These are phyloP conservation scores for Ametastegia equiseti DNA, from an alignment of 2,888 invertebrate genomes.

Conservation along the genomic window DNA sequence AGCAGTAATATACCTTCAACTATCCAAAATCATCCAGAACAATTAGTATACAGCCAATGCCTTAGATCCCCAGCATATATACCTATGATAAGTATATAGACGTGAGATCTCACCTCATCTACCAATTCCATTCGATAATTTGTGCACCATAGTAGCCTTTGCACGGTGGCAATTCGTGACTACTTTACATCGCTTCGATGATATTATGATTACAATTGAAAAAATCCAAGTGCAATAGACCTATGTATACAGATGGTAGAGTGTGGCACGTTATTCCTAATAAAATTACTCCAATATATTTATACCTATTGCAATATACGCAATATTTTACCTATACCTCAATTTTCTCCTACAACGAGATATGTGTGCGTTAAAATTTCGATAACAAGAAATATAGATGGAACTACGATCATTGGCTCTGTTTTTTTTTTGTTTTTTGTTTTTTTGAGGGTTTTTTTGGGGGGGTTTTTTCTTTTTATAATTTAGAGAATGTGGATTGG, in stretches of 20 bases:
- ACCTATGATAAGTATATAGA: too few species aligned
- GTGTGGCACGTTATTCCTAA: conserved; percentile 4
- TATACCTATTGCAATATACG: too few species aligned
- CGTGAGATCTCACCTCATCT: conserved; percentile 4
- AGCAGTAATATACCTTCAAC: not conserved
- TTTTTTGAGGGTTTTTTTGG: too few species aligned
- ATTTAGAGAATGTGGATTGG: not conserved
- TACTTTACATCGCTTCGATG: conserved; percentile 7
- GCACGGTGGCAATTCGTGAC: not conserved
- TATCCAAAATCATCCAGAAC: not conserved
- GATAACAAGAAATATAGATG: conserved; percentile 7
- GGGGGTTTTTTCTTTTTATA: too few species aligned
- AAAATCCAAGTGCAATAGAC: not conserved
- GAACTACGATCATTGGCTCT: conserved; percentile 19
- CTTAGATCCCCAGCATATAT: not conserved
- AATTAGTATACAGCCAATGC: not conserved
- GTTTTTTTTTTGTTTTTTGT: too few species aligned
- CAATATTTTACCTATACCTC: too few species aligned
- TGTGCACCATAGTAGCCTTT: not conserved
- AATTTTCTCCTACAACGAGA: not conserved
- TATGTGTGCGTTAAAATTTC: conserved; percentile 5
- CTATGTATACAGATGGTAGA: not conserved
- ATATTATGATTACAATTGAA: not conserved
- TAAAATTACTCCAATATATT: not conserved
- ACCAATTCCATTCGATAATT: not conserved